These are phyloP conservation scores for Hypselothyrea guttata DNA, from an alignment of 2,888 invertebrate species.

Conservation along the genomic window DNA sequence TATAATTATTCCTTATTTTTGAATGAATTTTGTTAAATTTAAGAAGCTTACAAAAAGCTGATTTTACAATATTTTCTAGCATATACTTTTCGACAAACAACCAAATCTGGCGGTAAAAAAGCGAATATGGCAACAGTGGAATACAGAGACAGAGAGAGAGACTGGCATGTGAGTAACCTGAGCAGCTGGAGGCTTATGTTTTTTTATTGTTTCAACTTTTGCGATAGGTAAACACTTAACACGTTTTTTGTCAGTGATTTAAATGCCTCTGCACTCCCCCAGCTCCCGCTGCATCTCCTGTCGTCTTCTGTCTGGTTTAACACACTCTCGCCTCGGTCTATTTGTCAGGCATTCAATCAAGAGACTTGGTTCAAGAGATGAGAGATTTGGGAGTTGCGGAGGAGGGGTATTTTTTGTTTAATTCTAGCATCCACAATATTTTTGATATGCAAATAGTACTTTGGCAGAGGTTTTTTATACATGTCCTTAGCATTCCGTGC, in stretches of 20 bases:
- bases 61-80: no score
- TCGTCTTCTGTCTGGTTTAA: neutral
- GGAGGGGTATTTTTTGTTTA: conserved; percentile 18
- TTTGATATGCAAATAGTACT: conserved; percentile 50
- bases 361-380: conserved; percentile 12
- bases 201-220: conserved; percentile 52
- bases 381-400: conserved; percentile 5
- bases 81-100: no score
- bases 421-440: conserved; percentile 17
- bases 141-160: neutral
- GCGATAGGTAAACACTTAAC: conserved; percentile 81
- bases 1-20: no score
- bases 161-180: conserved; percentile 42
- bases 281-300: neutral
- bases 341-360: conserved; percentile 70
- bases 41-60: no score
- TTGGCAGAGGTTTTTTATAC: conserved; percentile 40
- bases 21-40: no score
- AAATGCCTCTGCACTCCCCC: conserved; percentile 46
- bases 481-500: conserved; percentile 36
- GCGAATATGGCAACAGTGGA: no score
- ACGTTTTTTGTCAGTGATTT: conserved; percentile 77
- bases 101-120: no score
- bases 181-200: conserved; percentile 18
- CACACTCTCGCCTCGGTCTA: conserved; percentile 24